Base-by-base conservation (phyloP, 2,888 invertebrate species). In the Apodemia mormo region DNA sequence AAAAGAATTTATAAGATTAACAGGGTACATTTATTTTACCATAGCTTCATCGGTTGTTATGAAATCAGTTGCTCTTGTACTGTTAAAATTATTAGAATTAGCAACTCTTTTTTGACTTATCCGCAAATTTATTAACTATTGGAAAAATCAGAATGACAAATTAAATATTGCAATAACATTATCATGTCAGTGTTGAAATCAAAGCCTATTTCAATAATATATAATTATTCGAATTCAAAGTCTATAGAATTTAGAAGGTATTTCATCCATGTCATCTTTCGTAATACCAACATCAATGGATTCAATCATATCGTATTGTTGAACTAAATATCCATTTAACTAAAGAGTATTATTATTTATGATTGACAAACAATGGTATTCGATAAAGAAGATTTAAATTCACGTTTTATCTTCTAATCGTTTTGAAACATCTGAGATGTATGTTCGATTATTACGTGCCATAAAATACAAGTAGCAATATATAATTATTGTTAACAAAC, bases 161-260 rank as follows among this genome's bases (percentile, higher is more conserved):
- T 56, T 22, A 56, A 22, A 56, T 56, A 29, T 29, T 10, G 2
- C 9, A 58, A 58, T 56, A 58, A 30, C 30, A 58, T 30, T 58
- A 58, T 4, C 9, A 30, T 71, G 64, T 71, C 64, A 69, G 67
- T 69, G 66, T 54, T 52, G 64, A 65, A 58, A 52, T 66, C 66
- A 54, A 67, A 68, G 54, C 61, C 64, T 61, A 68, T 71, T 54
- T 68, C 58, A 68, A 67, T 71, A 66, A 52, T 56, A 67, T 30
- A 58, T 29, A 58, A 58, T 58, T 58, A 30, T 58, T 58, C 9
- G 12, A 30, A 30, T 58, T 33, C 58, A 22, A 58, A 12, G 30
- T 12, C 58, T 29, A 33, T 58, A 58, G 58, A 58, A 12, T 33
- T 61, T 9, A 30, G 10, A 56, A 58, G 58, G 58, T 30, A 30